phyloP scores from a whole-genome alignment of 1,140 invertebrate species.

The Chelonus insularis region DNA sequence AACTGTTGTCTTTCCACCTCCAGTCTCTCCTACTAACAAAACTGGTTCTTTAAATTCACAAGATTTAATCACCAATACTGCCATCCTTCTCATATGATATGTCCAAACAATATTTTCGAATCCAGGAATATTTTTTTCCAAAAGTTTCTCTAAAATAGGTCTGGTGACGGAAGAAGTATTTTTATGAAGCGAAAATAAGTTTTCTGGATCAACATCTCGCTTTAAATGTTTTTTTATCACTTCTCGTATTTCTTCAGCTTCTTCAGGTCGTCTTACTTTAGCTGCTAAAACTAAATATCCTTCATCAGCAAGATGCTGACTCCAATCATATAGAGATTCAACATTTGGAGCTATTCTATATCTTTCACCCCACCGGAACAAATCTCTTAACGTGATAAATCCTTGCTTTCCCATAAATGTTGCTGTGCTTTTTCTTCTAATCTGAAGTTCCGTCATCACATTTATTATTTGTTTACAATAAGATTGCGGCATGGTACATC shows the following conservation, averaged over 20 bases:
- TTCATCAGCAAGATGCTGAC: slow-evolving; percentile 96
- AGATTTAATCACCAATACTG: slow-evolving; percentile 88
- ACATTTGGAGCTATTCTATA: slow-evolving; percentile 76
- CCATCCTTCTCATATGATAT: slow-evolving; percentile 84
- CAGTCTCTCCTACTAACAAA: slow-evolving; percentile 95
- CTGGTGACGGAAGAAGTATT: slow-evolving; percentile 79
- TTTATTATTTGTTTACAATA: slow-evolving; percentile 92
- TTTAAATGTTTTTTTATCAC: slow-evolving; percentile 87
- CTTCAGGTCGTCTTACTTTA: slow-evolving; percentile 85
- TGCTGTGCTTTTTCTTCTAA: slow-evolving; percentile 79
- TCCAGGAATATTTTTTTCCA: slow-evolving; percentile 59
- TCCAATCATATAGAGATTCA: slow-evolving; percentile 85
- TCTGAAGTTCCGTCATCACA: slow-evolving; percentile 89
- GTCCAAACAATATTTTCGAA: slow-evolving; percentile 94
- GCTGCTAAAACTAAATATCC: slow-evolving; percentile 94
- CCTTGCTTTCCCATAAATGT: slow-evolving; percentile 91
- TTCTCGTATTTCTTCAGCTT: slow-evolving; percentile 73
- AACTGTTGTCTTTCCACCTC: slow-evolving; percentile 97
- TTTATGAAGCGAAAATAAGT: slow-evolving; percentile 75
- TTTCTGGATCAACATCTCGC: slow-evolving; percentile 71
- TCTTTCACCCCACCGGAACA: slow-evolving; percentile 97
- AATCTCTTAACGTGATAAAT: slow-evolving; percentile 92
- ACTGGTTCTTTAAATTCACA: slow-evolving; percentile 93
- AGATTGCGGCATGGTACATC: slow-evolving; percentile 84
- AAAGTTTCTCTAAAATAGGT: slow-evolving; percentile 70